Conservation (phyloP, 2,888 invertebrate genomes). For the Drosophila histrio region DNA sequence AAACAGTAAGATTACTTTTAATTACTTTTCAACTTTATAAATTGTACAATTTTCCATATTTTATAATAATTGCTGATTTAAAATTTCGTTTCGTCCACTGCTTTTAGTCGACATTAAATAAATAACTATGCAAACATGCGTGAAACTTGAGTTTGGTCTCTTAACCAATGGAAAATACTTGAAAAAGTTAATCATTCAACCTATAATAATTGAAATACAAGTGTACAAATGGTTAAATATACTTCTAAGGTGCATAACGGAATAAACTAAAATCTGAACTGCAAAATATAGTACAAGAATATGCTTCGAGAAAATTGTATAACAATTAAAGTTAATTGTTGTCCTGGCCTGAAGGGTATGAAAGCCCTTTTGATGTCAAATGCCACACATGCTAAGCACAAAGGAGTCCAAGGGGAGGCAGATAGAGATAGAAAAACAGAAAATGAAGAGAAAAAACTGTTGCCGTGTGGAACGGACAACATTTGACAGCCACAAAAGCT, state of each 20-base stretch:
- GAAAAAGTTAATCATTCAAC: not conserved
- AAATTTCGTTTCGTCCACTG: too few species aligned
- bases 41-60: too few species aligned
- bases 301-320: not conserved
- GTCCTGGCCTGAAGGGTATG: slow-evolving; percentile 22
- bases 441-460: too few species aligned
- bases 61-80: too few species aligned
- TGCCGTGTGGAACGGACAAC: slow-evolving; percentile 35
- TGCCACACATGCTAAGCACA: slow-evolving; percentile 57
- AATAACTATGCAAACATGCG: not conserved
- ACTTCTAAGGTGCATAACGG: not conserved
- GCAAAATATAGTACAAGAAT: not conserved
- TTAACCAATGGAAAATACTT: not conserved
- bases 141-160: not conserved
- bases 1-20: too few species aligned
- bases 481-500: slow-evolving; percentile 53
- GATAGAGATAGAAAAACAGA: not conserved
- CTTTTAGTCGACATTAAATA: too few species aligned
- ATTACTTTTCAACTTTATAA: too few species aligned
- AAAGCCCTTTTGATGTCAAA: slow-evolving; percentile 33
- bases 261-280: not conserved
- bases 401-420: slow-evolving; percentile 15
- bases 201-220: not conserved
- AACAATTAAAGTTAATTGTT: slow-evolving; percentile 24
- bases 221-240: too few species aligned